These are phyloP conservation scores for Pangasius sanitwongsei DNA, from an alignment of 2,797 vertebrate species.

Conservation along the genomic window DNA sequence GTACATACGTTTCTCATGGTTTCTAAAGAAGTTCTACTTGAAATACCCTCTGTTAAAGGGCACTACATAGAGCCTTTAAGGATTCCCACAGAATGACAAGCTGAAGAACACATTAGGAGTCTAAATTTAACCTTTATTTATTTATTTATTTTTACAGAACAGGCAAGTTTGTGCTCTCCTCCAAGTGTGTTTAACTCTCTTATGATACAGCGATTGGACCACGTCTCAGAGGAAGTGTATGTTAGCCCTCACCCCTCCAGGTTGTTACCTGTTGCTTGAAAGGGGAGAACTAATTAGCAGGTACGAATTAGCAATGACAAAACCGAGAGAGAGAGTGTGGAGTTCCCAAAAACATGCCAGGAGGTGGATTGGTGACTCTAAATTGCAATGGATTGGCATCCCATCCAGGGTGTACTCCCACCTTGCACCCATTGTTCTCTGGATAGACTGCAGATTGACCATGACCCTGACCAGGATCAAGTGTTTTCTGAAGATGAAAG, in stretches of 20 bases:
- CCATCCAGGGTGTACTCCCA: not conserved
- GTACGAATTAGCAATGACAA: not conserved
- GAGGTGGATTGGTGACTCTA: not conserved
- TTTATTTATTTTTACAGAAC: not conserved
- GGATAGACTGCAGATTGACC: not conserved
- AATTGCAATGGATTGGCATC: not conserved
- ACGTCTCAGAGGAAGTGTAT: not conserved
- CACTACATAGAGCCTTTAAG: not conserved
- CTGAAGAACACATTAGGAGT: not conserved
- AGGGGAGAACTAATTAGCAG: not conserved
- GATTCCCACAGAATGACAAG: not conserved
- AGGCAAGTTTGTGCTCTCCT: not conserved
- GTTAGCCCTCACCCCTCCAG: not conserved
- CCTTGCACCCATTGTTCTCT: not conserved
- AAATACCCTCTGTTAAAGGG: not conserved
- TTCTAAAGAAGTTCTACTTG: not conserved
- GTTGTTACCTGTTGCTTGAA: not conserved
- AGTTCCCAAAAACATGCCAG: not conserved
- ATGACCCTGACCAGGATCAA: not conserved
- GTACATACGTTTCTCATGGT: not conserved
- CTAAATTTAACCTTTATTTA: not conserved
- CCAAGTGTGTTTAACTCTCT: not conserved
- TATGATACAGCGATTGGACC: conserved; percentile 13
- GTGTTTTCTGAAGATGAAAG: not conserved
- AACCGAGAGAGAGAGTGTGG: not conserved